Base-by-base conservation (phyloP, 2,113 vertebrate genomes). In the Platycercus adscitus region DNA sequence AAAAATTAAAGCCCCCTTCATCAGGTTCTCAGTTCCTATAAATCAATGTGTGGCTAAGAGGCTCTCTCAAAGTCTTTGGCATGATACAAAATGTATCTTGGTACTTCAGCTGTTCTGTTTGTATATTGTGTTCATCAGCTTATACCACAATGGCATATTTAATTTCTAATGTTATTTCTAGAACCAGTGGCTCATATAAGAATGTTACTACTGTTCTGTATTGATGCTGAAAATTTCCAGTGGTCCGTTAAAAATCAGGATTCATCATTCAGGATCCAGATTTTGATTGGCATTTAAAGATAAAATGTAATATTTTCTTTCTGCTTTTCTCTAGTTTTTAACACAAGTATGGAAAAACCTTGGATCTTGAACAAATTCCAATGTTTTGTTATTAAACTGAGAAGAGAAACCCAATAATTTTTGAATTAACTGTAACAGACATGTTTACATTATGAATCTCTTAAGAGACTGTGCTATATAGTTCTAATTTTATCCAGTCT, bases 331-430 rank as follows among this genome's bases (percentile, higher is more conserved):
- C 24, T 78, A 53, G 47, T 69, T 33, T 69, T 58, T 80, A 75
- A 81, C 16, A 80, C 1, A 69, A 92, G 23, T 37, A 63, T 23
- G 24, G 41, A 83, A 79, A 91, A 86, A 41, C 4, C 17, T 60
- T 75, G 44, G 19, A 47, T 72, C 53, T 81, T 73, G 65, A 86
- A 79, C 7, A 70, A 76, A 68, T 78, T 75, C 77, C 56, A 84
- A 23, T 39, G 66, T 77, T 94, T 94, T 93, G 50, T 78, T 95
- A 83, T 89, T 73, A 47, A 95, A 81, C 7, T 26, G 69, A 72
- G 43, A 88, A 76, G 55, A 71, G 60, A 94, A 95, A 96, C 58
- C n/a, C 43, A 95, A 75, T 91, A 85, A 60, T 95, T 93, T 96
- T 89, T 88, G 12, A 65, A 72, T 91, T 95, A 93, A 87, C 50